Evolutionary conservation across 1,140 invertebrate genomes (phyloP).

Genomic region (Achatina immaculata): DNA sequence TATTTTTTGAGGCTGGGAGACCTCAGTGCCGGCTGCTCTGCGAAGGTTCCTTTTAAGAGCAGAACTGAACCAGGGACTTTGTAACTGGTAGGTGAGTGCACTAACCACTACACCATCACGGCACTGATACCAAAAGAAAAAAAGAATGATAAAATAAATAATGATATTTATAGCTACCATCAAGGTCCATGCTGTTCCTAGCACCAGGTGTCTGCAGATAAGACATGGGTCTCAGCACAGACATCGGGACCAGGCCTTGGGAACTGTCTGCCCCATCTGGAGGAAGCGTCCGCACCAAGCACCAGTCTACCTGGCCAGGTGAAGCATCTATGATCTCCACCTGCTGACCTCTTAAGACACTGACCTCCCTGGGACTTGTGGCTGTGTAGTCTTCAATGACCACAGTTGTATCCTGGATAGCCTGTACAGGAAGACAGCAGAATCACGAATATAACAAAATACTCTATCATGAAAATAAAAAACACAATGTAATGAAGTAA

Average conservation of each 20-base stretch:
- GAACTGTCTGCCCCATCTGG: constrained; percentile 65
- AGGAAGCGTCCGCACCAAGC: constrained; percentile 67
- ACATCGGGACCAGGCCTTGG: constrained; percentile 85
- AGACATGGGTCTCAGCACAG: constrained; percentile 83
- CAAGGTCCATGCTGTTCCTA: constrained; percentile 67
- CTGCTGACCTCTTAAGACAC: constrained; percentile 78
- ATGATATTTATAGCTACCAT: constrained; percentile 63
- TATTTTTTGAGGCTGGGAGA: no score
- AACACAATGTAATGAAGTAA: no score
- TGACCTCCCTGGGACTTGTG: constrained; percentile 58
- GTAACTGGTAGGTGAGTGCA: no score
- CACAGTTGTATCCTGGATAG: constrained; percentile 56
- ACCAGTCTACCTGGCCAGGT: constrained; percentile 68
- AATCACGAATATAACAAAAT: no score
- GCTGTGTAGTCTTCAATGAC: constrained; percentile 67
- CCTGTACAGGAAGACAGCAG: constrained; percentile 52
- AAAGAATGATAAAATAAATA: no score
- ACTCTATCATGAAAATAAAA: no score
- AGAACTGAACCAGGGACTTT: no score
- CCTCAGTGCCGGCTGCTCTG: no score
- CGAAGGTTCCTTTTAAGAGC: no score
- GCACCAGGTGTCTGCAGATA: constrained; percentile 56
- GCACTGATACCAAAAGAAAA: no score
- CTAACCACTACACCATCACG: no score
- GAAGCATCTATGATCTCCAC: constrained; percentile 88